These are phyloP conservation scores for Orius laevigatus DNA, from an alignment of 1,140 invertebrate genomes.

Conservation along the genomic window DNA sequence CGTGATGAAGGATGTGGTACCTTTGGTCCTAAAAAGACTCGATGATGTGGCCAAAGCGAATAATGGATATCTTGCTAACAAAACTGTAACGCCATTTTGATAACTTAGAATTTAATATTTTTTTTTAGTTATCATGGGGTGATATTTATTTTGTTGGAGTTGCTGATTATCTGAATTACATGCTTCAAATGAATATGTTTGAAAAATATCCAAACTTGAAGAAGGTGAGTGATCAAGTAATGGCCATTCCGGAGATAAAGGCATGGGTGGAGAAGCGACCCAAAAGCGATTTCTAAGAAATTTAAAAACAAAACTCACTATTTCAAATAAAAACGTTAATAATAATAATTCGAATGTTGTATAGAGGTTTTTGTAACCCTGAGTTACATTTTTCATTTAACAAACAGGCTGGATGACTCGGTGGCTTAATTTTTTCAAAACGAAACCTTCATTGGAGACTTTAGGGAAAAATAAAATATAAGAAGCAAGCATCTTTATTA, in stretches of 20 bases:
- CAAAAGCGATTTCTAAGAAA: constrained; percentile 11
- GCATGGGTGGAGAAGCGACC: constrained; percentile 33
- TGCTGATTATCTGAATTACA: constrained; percentile 37
- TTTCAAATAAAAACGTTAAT: no score
- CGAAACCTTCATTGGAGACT: no score
- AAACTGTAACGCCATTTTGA: constrained; percentile 23
- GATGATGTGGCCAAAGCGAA: constrained; percentile 36
- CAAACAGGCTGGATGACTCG: no score
- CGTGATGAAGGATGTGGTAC: constrained; percentile 37
- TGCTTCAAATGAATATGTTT: constrained; percentile 35
- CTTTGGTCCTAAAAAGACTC: constrained; percentile 35
- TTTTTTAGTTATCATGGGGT: constrained; percentile 40
- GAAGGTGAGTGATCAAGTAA: constrained; percentile 30
- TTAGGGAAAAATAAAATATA: no score
- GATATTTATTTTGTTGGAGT: constrained; percentile 42
- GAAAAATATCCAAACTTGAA: constrained; percentile 33
- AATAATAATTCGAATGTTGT: no score
- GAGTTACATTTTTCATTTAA: no score
- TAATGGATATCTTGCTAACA: constrained; percentile 31
- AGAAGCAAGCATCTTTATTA: no score
- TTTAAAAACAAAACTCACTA: no score
- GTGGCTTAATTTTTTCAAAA: no score
- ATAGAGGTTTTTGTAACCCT: no score
- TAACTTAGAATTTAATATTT: background rate
- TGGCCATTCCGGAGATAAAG: constrained; percentile 29